Percentiles rank a stretch among this genome's conserved stretches.
phyloP scores from a whole-genome alignment of 1,140 invertebrate genomes.

The Calephelis virginiensis region DNA sequence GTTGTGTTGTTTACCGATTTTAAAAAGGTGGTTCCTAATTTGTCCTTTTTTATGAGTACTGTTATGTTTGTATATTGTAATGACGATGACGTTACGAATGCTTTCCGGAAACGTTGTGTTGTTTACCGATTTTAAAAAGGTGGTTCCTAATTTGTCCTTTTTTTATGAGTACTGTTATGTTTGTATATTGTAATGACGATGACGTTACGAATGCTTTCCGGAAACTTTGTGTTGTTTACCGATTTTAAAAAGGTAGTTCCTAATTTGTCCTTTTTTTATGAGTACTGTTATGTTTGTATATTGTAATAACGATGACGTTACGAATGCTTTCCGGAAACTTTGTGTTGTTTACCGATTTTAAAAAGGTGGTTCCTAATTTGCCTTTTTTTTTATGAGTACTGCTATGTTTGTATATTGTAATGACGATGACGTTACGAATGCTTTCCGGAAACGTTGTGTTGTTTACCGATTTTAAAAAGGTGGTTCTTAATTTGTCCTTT shows the following conservation, averaged over 20 bases:
- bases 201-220: background rate
- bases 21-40: too few relatives aligned
- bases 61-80: background rate
- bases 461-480: background rate
- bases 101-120: background rate
- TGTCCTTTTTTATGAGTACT: too few relatives aligned
- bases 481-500: too few relatives aligned
- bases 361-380: too few relatives aligned
- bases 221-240: background rate
- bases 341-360: background rate
- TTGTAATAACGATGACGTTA: background rate
- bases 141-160: too few relatives aligned
- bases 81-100: background rate
- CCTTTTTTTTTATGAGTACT: too few relatives aligned
- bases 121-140: background rate
- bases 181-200: background rate
- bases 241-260: background rate
- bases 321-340: background rate
- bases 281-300: conserved; percentile 7
- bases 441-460: background rate
- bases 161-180: too few relatives aligned
- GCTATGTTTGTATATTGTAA: background rate
- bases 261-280: too few relatives aligned
- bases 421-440: background rate
- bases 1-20: background rate